Evolutionary conservation across 2,888 invertebrate species (phyloP), one percentile per base, ranked within the genome.

Genomic region (Urechis unicinctus): DNA sequence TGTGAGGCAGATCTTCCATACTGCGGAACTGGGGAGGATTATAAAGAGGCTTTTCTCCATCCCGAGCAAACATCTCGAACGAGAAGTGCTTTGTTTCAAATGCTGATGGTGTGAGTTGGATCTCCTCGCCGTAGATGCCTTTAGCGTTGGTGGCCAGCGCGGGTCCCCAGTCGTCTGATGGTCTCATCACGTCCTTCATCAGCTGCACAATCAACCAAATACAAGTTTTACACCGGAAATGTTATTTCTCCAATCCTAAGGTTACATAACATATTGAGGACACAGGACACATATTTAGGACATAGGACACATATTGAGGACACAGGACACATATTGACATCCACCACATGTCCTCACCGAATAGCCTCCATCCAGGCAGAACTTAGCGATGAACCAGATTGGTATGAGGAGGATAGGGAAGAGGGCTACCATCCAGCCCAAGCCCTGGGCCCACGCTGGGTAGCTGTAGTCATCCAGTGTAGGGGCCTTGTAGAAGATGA

Each of bases 371-470:
- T 67, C 60, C 41, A 58, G 59, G 55, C 75, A 77, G 61, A 66
- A 76, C 53, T 68, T 65, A 54, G 63, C 65, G 9, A 73, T 30
- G 59, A 73, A 74, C 68, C 69, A 70, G 21, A 61, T 55, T 4
- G 74, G 70, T 52, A 79, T 74, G 26, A 71, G 66, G 5, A 68
- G 29, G 42, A 78, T 64, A 1, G 76, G 73, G 47, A 71, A 74
- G 56, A 74, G 57, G 22, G 70, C 70, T 9, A 79, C 74, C n/a
- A 74, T 47, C 77, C 78, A 76, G n/a, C 78, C 77, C 1, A 78
- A 52, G 42, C 61, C 66, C 47, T 71, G 59, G 3, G 73, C 71
- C 68, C 72, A 74, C 1, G 28, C 47, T 1, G 78, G 77, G 60
- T 73, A 78, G 1, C 59, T 54, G 30, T 68, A 66, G 17, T 64